Percentiles rank a stretch among this genome's conserved stretches.
Conservation (phyloP, 2,888 invertebrate species). For the Scelioninae gen. 1 region DNA sequence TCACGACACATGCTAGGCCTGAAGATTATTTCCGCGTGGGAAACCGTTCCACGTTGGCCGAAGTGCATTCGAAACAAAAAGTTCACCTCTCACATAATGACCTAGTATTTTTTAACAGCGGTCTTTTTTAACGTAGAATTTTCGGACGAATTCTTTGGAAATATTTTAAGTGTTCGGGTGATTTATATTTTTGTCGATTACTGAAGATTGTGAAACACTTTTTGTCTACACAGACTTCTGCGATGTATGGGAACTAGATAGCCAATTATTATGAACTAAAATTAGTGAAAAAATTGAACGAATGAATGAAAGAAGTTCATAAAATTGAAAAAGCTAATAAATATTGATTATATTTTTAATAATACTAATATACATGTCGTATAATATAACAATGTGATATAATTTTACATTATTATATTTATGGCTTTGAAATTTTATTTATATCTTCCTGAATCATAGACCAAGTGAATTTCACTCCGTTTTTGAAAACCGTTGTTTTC, state of each 20-base stretch:
- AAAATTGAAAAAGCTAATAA: no score
- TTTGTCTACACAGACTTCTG: slow-evolving; percentile 1
- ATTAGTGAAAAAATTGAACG: slow-evolving; percentile 12
- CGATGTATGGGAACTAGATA: slow-evolving; percentile 39
- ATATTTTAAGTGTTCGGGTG: slow-evolving; percentile 41
- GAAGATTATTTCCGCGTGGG: slow-evolving; percentile 68
- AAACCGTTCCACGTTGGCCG: slow-evolving; percentile 54
- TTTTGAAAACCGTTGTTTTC: no score
- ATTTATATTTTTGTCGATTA: slow-evolving; percentile 40
- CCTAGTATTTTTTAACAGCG: slow-evolving; percentile 34
- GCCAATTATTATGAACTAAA: neutral
- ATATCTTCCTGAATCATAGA: no score
- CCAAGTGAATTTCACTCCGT: no score
- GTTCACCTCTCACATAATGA: slow-evolving; percentile 48
- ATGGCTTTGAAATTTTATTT: no score
- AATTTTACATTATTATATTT: no score
- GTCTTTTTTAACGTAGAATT: slow-evolving; percentile 4
- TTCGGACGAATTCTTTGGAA: slow-evolving; percentile 24
- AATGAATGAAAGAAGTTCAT: no score
- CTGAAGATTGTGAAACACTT: slow-evolving; percentile 29
- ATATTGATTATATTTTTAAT: no score
- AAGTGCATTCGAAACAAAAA: slow-evolving; percentile 48
- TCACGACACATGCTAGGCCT: slow-evolving; percentile 62
- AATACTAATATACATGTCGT: no score
- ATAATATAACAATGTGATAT: no score